Base-by-base conservation (phyloP, 2,797 vertebrate genomes). In the Sebastes kiyomatsui region DNA sequence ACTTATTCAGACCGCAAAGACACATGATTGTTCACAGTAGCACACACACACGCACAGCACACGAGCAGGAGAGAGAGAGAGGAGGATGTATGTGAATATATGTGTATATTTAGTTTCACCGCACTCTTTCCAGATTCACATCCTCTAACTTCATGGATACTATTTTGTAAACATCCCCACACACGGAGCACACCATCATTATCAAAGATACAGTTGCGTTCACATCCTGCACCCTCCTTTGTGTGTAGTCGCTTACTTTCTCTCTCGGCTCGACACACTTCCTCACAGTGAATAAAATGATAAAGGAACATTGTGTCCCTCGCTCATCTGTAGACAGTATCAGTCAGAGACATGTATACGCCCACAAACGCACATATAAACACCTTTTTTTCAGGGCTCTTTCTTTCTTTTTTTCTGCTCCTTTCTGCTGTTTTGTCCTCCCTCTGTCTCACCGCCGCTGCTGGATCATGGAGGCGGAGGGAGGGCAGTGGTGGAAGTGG, bases 1-100 rank as follows among this genome's bases (percentile, higher is more conserved):
- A 86, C 85, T 82, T 82, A 86, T 75, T 85, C 71, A 76, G 10
- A 71, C 79, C 60, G 80, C 58, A 73, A 83, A 88, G 85, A 74
- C 68, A 72, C 74, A 69, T 75, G 66, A 87, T 76, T 79, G 77
- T 79, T 85, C 79, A 60, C 76, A 80, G 77, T 64, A 16, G 32
- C 55, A 8, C 73, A 72, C 20, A 56, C 73, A 70, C 20, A 56
- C 35, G 20, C 16, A 66, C 49, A 22, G 32, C 2, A 35, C 66
- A 79, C 4, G 14, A 46, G n/a, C 54, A 46, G 54, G 35, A 61
- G 59, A 38, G 8, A 52, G 52, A 38, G 52, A 42, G 38, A 42
- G 38, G 25, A 83, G 33, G 28, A 67, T n/a, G 6, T 72, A 59
- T 67, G 32, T 23, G 49, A 67, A 78, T 62, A 60, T 16, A 72